Evolutionary conservation across 1,140 invertebrate species (phyloP).

Genomic region (Drosophila insularis): DNA sequence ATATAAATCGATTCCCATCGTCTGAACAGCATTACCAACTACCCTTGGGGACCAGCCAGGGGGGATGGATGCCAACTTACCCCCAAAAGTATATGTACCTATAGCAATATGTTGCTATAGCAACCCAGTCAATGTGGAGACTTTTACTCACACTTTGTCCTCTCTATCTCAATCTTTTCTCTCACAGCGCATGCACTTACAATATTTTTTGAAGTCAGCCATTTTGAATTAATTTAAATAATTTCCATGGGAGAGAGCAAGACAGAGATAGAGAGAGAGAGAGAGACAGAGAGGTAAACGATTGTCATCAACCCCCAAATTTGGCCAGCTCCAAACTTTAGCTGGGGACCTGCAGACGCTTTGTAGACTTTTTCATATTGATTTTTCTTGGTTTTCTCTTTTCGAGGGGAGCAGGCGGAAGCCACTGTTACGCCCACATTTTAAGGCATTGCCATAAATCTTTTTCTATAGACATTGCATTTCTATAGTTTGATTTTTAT

Average conservation of each 20-base stretch:
- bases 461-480: conserved; percentile 53
- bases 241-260: conserved; percentile 15
- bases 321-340: conserved; percentile 6
- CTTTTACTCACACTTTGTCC: conserved; percentile 30
- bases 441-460: conserved; percentile 63
- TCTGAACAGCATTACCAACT: conserved; percentile 27
- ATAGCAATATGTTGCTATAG: conserved; percentile 46
- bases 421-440: conserved; percentile 45
- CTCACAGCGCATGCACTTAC: conserved; percentile 51
- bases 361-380: conserved; percentile 70
- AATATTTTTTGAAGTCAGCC: conserved; percentile 54
- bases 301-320: conserved; percentile 27
- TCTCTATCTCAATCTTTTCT: conserved; percentile 15
- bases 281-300: background rate
- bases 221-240: conserved; percentile 73
- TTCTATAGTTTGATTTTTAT: conserved; percentile 73
- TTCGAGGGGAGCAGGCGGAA: background rate
- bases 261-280: conserved; percentile 16
- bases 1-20: conserved; percentile 66
- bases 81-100: conserved; percentile 27
- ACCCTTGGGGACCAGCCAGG: background rate
- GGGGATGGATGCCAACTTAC: conserved; percentile 32
- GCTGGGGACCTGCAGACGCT: conserved; percentile 36
- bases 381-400: conserved; percentile 52
- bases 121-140: conserved; percentile 60